Conservation (phyloP, 1,140 invertebrate species). For the Trachelipus rathkii region DNA sequence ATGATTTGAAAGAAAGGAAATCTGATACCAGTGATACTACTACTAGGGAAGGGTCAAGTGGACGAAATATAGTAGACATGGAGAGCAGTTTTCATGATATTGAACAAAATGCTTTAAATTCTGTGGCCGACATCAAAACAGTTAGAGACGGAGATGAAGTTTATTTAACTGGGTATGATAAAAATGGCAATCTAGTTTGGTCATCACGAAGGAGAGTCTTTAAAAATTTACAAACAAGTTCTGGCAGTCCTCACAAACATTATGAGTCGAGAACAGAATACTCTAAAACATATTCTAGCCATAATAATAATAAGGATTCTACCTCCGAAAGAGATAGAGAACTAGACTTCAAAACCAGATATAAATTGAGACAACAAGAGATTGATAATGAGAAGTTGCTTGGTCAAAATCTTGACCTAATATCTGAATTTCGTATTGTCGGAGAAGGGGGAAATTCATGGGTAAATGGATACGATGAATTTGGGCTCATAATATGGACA, state of each 20-base stretch:
- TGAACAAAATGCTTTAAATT: neutral
- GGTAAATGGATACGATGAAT: neutral
- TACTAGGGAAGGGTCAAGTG: too few species aligned
- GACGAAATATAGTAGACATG: too few species aligned
- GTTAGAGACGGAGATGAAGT: neutral
- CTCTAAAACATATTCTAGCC: neutral
- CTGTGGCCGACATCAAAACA: neutral
- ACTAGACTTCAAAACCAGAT: conserved; percentile 18
- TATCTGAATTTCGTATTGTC: neutral
- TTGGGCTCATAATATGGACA: neutral
- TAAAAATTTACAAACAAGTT: neutral
- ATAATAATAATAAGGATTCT: neutral
- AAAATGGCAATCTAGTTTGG: neutral
- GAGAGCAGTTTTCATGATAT: neutral
- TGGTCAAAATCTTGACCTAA: neutral
- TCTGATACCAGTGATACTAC: too few species aligned
- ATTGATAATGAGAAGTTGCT: neutral
- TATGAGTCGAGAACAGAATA: neutral
- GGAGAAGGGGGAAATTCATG: neutral
- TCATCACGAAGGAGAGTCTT: conserved; percentile 8
- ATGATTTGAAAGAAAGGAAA: neutral
- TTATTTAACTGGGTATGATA: conserved; percentile 16
- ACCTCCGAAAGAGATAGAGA: neutral
- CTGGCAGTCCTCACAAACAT: neutral
- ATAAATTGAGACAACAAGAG: neutral